Evolutionary conservation across 2,888 invertebrate genomes (phyloP), one percentile per base, ranked within the genome.

Genomic region (Hypselothyrea guttata): DNA sequence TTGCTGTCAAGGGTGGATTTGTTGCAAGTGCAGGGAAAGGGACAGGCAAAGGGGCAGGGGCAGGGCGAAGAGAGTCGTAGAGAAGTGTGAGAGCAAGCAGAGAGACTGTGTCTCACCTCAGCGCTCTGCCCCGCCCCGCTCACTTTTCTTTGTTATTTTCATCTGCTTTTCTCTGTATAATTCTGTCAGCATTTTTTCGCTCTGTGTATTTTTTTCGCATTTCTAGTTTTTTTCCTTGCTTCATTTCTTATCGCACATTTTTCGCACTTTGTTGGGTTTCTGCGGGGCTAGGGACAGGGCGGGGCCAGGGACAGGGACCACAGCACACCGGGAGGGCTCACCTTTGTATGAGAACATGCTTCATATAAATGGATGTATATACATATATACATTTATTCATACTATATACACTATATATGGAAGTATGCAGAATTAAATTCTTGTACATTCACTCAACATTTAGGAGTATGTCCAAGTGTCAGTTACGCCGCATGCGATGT

Each of bases 1-100:
- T 40, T 38, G 28, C 35, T 35, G 57, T 60, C 69, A 82, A 67
- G 77, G 82, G 77, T 82, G 78, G 82, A 77, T 77, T 76, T 77
- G 71, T 64, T 49, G 79, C 72, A 75, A 75, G 79, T 70, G 70
- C 71, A 72, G 67, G 56, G 72, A 65, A 22, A 22, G 22, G 22
- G 3, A 22, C 22, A 22, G 22, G 3, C 3, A 22, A 5, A 22
- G 5, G 22, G 22, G 5, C 22, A 22, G 22, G 3, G 5, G 22
- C 22, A 22, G 22, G 22, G 22, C 2, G n/a, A n/a, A n/a, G n/a
- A n/a, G n/a, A n/a, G n/a, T n/a, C n/a, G n/a, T n/a, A n/a, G n/a
- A n/a, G n/a, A n/a, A n/a, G n/a, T n/a, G n/a, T n/a, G n/a, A n/a
- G n/a, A n/a, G 22, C 2, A 5, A 22, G 22, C 3, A 22, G 22